Evolutionary conservation across 2,113 vertebrate genomes (phyloP), one percentile per base, ranked within the genome.

Genomic region (Chaetorhynchus papuensis): DNA sequence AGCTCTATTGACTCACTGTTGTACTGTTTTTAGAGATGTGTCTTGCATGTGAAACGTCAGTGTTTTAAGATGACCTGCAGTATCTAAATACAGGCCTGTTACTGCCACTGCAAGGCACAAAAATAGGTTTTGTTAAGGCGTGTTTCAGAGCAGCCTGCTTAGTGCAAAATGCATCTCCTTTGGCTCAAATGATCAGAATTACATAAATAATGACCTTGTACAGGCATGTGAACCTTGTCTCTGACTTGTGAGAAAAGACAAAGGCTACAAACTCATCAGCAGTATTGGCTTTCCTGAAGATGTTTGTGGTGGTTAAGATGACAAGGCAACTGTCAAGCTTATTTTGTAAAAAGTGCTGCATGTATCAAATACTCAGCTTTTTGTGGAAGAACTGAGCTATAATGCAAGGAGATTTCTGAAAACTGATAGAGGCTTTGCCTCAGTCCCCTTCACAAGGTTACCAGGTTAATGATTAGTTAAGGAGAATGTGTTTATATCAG

Each of bases 391-490:
- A 44, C n/a, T 12, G 31, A 77, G 63, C 77, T 80, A 5, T 2
- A 15, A 10, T 57, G 57, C 10, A 53, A 13, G 11, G 63, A 16
- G 2, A 42, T 70, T 61, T 31, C 59, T 86, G 85, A 72, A 94
- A 71, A 84, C 27, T 9, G 47, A 10, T 4, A 5, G 45, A 70
- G 59, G 47, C 30, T 72, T 83, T 80, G 82, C 54, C 47, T 80
- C 52, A 30, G 50, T 49, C 18, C 20, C 4, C 56, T 78, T 69
- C 27, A 53, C 75, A 80, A 86, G 66, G 76, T 92, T 92, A 76
- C 54, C 5, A 27, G 27, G 92, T 90, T 95, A 92, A 94, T 90
- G 45, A 92, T 95, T 93, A 89, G 54, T 89, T 81, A 57, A 72
- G 39, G 42, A 66, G 37, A 76, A 33, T 37, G 57, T 26, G n/a